phyloP scores from a whole-genome alignment of 2,113 vertebrate genomes.

The Perca fluviatilis region DNA sequence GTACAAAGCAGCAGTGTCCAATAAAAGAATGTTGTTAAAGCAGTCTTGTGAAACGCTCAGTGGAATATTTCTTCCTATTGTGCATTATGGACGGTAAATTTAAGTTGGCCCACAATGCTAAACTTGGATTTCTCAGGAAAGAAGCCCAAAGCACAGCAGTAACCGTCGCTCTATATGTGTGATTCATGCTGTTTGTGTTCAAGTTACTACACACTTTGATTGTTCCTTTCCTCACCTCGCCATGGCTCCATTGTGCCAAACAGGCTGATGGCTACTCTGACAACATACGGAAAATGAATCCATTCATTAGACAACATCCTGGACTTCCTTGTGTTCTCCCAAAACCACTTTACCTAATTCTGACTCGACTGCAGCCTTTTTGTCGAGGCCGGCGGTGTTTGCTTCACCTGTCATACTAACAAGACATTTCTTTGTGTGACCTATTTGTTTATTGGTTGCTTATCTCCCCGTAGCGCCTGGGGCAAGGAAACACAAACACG shows the following conservation, averaged over 20 bases:
- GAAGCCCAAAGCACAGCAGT: constrained; percentile 47
- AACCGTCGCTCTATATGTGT: constrained; percentile 33
- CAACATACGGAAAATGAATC: constrained; percentile 66
- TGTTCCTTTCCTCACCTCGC: constrained; percentile 30
- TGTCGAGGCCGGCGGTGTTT: constrained; percentile 27
- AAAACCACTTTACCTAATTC: constrained; percentile 43
- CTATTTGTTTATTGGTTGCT: constrained; percentile 71
- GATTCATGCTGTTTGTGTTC: background rate
- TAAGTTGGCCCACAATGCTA: constrained; percentile 28
- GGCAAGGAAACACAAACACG: constrained; percentile 58
- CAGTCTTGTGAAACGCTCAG: constrained; percentile 63
- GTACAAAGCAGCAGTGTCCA: constrained; percentile 38
- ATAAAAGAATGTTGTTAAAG: constrained; percentile 51
- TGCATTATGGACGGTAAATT: constrained; percentile 49
- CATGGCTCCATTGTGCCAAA: constrained; percentile 24
- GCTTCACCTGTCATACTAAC: constrained; percentile 56
- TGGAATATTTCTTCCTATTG: constrained; percentile 57
- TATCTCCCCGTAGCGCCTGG: constrained; percentile 62
- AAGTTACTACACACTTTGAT: background rate
- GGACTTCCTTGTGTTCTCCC: constrained; percentile 36
- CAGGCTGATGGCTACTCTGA: constrained; percentile 39
- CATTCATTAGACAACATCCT: constrained; percentile 45
- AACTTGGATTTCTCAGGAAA: constrained; percentile 61
- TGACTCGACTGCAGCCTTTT: constrained; percentile 38
- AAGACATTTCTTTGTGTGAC: constrained; percentile 59